Evolutionary conservation across 2,888 invertebrate genomes (phyloP).

Genomic region (Leptopilina drosophilae): DNA sequence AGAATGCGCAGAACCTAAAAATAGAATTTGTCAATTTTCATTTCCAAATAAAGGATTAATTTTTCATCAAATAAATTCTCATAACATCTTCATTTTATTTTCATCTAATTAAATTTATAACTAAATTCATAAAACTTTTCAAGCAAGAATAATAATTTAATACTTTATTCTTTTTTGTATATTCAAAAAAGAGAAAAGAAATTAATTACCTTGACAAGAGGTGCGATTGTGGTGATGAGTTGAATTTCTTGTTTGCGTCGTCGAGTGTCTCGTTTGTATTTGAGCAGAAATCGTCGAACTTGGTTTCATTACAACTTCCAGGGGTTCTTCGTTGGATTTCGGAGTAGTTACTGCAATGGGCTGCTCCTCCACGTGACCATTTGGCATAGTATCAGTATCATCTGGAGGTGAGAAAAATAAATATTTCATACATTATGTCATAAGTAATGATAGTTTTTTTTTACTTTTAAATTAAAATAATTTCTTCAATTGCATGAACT

Average conservation of each 20-base stretch:
- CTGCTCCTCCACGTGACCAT: constrained; percentile 56
- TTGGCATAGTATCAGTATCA: constrained; percentile 43
- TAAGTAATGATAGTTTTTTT: too few relatives aligned
- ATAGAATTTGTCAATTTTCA: neutral
- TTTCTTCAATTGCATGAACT: neutral
- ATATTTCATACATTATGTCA: neutral
- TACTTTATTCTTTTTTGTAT: neutral
- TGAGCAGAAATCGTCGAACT: constrained; percentile 62
- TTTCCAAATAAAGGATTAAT: too few relatives aligned
- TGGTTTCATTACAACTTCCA: constrained; percentile 56
- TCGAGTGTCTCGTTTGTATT: constrained; percentile 73
- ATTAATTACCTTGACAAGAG: constrained; percentile 63
- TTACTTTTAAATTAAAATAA: too few relatives aligned
- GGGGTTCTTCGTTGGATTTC: constrained; percentile 54
- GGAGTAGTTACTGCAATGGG: constrained; percentile 50
- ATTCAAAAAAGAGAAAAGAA: neutral
- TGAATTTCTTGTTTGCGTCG: constrained; percentile 71
- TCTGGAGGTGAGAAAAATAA: neutral
- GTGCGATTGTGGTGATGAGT: constrained; percentile 65
- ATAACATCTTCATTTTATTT: too few relatives aligned
- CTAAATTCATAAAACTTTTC: too few relatives aligned
- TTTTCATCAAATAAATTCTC: too few relatives aligned
- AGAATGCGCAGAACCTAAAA: constrained; percentile 67
- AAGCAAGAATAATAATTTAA: too few relatives aligned
- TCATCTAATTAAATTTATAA: too few relatives aligned